Conservation (phyloP, 2,888 invertebrate species). For the Invenusta paracnida region DNA sequence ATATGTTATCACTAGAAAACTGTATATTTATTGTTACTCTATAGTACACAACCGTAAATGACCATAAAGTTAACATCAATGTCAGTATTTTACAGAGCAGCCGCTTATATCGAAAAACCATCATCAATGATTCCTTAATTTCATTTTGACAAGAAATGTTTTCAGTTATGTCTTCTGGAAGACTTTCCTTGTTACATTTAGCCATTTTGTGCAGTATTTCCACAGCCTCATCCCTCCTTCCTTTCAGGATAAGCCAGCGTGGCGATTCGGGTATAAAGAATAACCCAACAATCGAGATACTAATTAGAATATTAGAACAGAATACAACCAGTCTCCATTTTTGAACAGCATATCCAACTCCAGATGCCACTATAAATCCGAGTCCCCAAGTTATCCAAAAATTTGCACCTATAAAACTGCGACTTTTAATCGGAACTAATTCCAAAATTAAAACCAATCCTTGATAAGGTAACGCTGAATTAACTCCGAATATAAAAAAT, state of each 20-base stretch:
- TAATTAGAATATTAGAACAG: neutral
- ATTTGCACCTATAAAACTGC: neutral
- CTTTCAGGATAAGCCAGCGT: neutral
- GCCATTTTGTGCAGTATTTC: neutral
- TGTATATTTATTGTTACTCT: neutral
- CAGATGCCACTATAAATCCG: neutral
- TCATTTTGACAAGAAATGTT: neutral
- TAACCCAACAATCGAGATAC: neutral
- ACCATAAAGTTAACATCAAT: neutral
- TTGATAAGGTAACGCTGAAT: neutral
- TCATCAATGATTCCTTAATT: neutral
- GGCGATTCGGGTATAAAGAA: neutral
- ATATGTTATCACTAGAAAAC: neutral
- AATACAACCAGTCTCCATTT: neutral
- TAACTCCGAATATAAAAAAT: neutral
- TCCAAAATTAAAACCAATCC: neutral
- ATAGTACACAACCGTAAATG: neutral
- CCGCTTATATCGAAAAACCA: neutral
- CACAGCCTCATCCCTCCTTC: neutral
- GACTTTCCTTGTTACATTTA: neutral
- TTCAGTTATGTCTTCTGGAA: neutral
- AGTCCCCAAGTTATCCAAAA: neutral
- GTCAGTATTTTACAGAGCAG: neutral
- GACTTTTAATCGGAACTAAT: neutral
- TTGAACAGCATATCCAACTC: neutral